These are phyloP conservation scores for Tauraco hartlaubi DNA, from an alignment of 2,797 vertebrate genomes.

Conservation along the genomic window DNA sequence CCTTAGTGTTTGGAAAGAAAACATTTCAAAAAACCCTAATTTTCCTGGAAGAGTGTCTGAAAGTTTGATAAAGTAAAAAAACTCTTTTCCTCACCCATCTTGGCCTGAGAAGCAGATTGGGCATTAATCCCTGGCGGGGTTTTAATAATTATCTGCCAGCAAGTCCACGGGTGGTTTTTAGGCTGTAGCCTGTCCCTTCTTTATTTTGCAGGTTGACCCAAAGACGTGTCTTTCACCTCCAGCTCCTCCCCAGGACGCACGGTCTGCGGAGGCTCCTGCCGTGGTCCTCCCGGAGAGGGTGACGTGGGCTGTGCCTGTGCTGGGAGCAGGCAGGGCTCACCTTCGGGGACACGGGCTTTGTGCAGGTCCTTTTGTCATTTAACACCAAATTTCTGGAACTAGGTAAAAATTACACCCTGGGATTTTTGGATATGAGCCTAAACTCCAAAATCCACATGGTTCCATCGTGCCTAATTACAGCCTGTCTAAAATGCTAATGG, in stretches of 20 bases:
- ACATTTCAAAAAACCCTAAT: accelerated
- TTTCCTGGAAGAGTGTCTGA: accelerated
- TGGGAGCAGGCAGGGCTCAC: not conserved
- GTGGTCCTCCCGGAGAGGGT: not conserved
- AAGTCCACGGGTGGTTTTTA: not conserved
- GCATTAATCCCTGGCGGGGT: not conserved
- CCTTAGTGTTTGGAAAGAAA: not conserved
- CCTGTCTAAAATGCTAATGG: not conserved
- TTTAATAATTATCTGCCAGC: not conserved
- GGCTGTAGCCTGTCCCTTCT: not conserved
- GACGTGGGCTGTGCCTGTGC: not conserved
- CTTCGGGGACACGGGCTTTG: not conserved
- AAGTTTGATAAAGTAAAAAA: not conserved
- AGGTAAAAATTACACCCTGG: not conserved
- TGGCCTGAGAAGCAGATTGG: not conserved
- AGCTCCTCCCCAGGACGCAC: not conserved
- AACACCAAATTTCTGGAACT: not conserved
- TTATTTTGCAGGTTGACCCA: not conserved
- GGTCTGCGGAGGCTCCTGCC: not conserved
- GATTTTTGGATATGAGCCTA: not conserved
- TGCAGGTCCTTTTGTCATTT: not conserved
- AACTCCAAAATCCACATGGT: not conserved
- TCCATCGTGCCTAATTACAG: slow-evolving; percentile 25
- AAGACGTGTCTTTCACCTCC: not conserved
- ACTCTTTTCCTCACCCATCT: not conserved